phyloP scores from a whole-genome alignment of 2,888 invertebrate genomes.

The Scaptodrosophila latifasciaeformis region DNA sequence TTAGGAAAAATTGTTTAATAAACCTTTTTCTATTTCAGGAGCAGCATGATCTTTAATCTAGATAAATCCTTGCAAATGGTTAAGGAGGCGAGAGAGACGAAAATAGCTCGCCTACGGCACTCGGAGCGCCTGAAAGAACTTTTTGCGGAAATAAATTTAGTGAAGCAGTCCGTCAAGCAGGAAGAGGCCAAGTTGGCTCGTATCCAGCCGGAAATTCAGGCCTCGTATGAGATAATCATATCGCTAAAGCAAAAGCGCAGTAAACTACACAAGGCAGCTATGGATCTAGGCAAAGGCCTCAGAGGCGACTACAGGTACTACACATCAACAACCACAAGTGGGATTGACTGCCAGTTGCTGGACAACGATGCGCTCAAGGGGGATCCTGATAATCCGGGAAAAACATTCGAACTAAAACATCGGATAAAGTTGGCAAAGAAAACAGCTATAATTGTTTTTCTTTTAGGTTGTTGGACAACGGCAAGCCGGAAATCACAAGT shows the following conservation, averaged over 20 bases:
- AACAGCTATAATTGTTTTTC: conserved; percentile 8
- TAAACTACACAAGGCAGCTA: conserved; percentile 64
- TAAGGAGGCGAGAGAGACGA: conserved; percentile 62
- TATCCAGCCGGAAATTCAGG: conserved; percentile 70
- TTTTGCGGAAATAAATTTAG: conserved; percentile 55
- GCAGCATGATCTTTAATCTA: conserved; percentile 66
- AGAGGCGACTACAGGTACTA: conserved; percentile 66
- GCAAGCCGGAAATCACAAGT: conserved; percentile 55
- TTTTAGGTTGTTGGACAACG: conserved; percentile 65
- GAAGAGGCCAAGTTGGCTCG: conserved; percentile 65
- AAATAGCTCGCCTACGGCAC: conserved; percentile 59
- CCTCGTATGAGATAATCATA: conserved; percentile 65
- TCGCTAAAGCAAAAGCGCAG: conserved; percentile 63
- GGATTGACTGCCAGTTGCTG: conserved; percentile 9
- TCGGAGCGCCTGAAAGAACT: conserved; percentile 66
- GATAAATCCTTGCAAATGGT: conserved; percentile 70
- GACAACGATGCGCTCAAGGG: background rate
- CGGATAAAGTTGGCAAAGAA: conserved; percentile 6
- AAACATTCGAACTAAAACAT: background rate
- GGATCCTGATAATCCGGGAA: background rate
- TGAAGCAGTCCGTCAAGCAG: conserved; percentile 54
- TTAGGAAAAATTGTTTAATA: too few relatives aligned
- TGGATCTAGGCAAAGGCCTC: conserved; percentile 60
- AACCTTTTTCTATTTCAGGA: conserved; percentile 35
- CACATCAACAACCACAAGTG: conserved; percentile 18